Evolutionary conservation across 2,113 vertebrate genomes (phyloP).

Genomic region (Capreolus pygargus): DNA sequence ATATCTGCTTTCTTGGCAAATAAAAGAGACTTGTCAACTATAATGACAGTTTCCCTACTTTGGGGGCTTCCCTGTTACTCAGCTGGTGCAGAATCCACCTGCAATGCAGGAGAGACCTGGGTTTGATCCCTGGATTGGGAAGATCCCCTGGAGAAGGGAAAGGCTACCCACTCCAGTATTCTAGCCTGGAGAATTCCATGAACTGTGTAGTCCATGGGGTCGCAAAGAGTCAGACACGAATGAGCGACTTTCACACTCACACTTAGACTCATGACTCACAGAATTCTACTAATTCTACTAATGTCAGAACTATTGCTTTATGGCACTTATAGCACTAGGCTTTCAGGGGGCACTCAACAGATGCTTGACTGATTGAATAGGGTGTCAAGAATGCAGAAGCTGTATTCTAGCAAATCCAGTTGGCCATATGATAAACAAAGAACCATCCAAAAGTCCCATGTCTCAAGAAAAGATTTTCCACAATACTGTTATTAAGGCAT

Average conservation of each 20-base stretch:
- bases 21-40: background rate
- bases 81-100: background rate
- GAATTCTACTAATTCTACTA: background rate
- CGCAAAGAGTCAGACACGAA: background rate
- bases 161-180: background rate
- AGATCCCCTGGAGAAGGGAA: background rate
- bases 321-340: background rate
- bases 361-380: background rate
- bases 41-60: background rate
- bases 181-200: background rate
- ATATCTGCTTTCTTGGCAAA: background rate
- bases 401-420: background rate
- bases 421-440: background rate
- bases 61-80: background rate
- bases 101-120: rapidly evolving
- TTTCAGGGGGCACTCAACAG: background rate
- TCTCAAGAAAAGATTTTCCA: background rate
- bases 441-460: background rate
- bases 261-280: background rate
- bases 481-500: background rate
- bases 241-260: background rate
- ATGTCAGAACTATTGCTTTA: background rate
- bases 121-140: background rate
- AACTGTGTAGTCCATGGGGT: background rate
- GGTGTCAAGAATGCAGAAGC: background rate